Percentiles rank a stretch among this genome's conserved stretches.
These are phyloP conservation scores for Chironomus riparius DNA, from an alignment of 2,888 invertebrate species.

Conservation along the genomic window DNA sequence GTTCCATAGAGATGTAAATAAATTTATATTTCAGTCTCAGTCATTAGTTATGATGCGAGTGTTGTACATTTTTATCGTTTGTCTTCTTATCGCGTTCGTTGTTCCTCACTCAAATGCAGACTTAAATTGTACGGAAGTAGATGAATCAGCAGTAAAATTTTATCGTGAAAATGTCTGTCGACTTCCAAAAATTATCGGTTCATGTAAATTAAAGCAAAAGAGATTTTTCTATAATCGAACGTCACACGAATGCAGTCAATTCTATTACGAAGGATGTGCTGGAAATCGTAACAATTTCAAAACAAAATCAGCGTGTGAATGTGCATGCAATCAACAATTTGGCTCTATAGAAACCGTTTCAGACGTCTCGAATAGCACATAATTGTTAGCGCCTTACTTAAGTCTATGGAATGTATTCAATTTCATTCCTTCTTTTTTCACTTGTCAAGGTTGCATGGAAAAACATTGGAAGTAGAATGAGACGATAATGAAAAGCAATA, in stretches of 20 bases:
- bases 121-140: not conserved
- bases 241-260: not conserved
- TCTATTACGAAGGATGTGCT: constrained; percentile 16
- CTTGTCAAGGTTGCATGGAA: too few relatives aligned
- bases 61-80: not conserved
- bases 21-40: not conserved
- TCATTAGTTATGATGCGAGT: not conserved
- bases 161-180: constrained; percentile 6
- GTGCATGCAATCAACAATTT: too few relatives aligned
- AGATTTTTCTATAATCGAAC: constrained; percentile 12
- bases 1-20: not conserved
- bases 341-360: too few relatives aligned
- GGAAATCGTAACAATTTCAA: constrained; percentile 20
- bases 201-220: constrained; percentile 11
- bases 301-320: too few relatives aligned
- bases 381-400: too few relatives aligned
- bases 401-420: too few relatives aligned
- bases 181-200: not conserved
- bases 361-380: too few relatives aligned
- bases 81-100: not conserved
- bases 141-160: not conserved
- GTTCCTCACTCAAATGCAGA: not conserved
- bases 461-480: too few relatives aligned
- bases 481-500: too few relatives aligned
- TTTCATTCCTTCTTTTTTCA: too few relatives aligned